A percentile compares a stretch with the other conserved stretches of the same genome.
Conservation (phyloP, 2,797 vertebrate genomes). For the Neostethus bicornis region DNA sequence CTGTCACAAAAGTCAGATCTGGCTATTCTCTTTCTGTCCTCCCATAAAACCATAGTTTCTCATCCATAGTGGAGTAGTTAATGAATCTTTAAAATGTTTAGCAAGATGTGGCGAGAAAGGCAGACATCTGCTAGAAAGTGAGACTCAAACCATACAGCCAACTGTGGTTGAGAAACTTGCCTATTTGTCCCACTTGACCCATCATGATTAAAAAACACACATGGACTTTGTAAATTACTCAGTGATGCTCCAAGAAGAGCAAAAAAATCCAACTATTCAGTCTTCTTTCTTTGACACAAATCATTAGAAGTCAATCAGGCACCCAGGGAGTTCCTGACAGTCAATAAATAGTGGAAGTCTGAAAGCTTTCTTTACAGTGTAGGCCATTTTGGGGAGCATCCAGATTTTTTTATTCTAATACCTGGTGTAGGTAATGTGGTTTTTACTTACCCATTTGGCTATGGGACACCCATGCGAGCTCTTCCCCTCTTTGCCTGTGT, state of each 20-base stretch:
- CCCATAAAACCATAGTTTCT: not conserved
- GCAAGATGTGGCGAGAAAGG: conserved; percentile 31
- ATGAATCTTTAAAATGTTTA: conserved; percentile 60
- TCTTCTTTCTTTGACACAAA: not conserved
- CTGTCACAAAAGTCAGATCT: not conserved
- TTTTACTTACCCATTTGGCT: conserved; percentile 96
- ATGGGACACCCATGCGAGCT: conserved; percentile 97
- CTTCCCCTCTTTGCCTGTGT: conserved; percentile 95
- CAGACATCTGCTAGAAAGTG: conserved; percentile 35
- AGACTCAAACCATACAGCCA: conserved; percentile 53
- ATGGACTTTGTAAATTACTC: conserved; percentile 31
- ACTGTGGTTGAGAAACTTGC: conserved; percentile 39
- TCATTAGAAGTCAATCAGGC: conserved; percentile 1
- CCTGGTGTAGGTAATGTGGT: not conserved
- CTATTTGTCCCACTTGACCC: conserved; percentile 17
- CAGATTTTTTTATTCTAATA: not conserved
- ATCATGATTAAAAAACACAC: conserved; percentile 33
- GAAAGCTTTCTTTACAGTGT: not conserved
- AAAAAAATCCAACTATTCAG: conserved; percentile 1
- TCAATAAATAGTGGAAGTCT: not conserved
- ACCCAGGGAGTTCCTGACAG: conserved; percentile 5
- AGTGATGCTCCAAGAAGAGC: conserved; percentile 29
- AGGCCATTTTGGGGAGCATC: not conserved
- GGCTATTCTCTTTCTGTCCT: not conserved
- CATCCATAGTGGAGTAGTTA: conserved; percentile 10